Conservation (phyloP, 1,140 invertebrate species). For the Cylas formicarius region DNA sequence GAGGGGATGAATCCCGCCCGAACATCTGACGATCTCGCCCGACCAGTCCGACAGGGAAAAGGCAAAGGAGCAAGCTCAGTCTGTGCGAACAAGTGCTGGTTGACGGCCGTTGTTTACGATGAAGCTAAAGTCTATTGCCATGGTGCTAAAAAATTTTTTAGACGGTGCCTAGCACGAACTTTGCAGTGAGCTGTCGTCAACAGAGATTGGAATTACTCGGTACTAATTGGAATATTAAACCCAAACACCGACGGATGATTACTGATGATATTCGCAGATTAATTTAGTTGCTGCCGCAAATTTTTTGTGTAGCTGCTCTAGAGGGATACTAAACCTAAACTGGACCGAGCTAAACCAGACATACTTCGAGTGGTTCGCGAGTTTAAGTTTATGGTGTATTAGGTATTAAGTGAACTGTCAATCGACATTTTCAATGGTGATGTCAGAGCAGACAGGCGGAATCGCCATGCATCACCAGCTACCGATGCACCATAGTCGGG, state of each 20-base stretch:
- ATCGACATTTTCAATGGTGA: conserved; percentile 45
- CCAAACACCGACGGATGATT: background rate
- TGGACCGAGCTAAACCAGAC: too few species aligned
- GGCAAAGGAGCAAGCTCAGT: conserved; percentile 7
- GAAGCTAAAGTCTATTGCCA: too few species aligned
- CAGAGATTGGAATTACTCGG: background rate
- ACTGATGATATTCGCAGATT: conserved; percentile 1
- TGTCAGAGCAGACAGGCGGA: conserved; percentile 50
- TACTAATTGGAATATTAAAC: background rate
- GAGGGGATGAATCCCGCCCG: conserved; percentile 18
- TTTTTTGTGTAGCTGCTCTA: too few species aligned
- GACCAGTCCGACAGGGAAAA: conserved; percentile 19
- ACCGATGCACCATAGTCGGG: conserved; percentile 48
- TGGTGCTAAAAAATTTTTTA: conserved; percentile 5
- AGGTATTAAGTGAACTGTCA: conserved; percentile 21
- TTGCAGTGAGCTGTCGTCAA: background rate
- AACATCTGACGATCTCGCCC: conserved; percentile 19
- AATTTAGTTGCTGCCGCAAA: conserved; percentile 3
- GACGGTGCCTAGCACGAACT: background rate
- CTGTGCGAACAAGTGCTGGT: conserved; percentile 9
- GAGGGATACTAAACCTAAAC: too few species aligned
- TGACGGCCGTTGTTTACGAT: conserved; percentile 6
- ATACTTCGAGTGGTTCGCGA: too few species aligned
- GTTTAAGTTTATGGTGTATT: conserved; percentile 2
- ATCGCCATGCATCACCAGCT: conserved; percentile 53